phyloP scores from a whole-genome alignment of 2,888 invertebrate genomes.

The Thecophora atra region DNA sequence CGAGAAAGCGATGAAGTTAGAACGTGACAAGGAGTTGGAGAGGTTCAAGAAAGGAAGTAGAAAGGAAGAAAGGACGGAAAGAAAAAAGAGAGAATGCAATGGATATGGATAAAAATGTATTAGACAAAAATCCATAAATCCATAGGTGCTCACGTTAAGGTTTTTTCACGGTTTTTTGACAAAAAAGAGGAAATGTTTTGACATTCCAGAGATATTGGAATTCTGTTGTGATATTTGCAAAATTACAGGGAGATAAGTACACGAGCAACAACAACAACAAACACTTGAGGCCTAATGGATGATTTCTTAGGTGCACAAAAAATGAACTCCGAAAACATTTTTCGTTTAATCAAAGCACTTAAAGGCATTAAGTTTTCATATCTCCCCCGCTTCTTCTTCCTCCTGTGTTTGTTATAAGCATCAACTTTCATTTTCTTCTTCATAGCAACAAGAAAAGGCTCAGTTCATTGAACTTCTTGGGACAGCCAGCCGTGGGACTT shows the following conservation, averaged over 20 bases:
- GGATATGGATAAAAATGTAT: not conserved
- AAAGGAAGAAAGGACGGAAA: not conserved
- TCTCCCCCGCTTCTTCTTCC: no score
- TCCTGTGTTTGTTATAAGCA: no score
- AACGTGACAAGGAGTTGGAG: no score
- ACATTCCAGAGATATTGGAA: not conserved
- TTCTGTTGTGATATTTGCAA: not conserved
- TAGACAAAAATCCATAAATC: not conserved
- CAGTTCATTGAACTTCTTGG: conserved; percentile 14
- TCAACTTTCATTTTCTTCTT: no score
- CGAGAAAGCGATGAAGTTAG: not conserved
- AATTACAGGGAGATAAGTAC: not conserved
- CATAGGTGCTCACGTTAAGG: not conserved
- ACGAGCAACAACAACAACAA: not conserved
- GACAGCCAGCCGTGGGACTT: not conserved
- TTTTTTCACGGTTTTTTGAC: not conserved
- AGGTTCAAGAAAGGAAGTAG: no score
- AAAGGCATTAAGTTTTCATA: no score
- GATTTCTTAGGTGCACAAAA: no score
- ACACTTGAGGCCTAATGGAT: not conserved
- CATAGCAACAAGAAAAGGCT: not conserved
- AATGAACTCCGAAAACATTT: no score
- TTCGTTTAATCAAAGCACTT: not conserved
- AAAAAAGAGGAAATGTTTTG: not conserved
- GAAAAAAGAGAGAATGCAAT: not conserved